These are phyloP conservation scores for Leuctra nigra DNA, from an alignment of 2,888 invertebrate species.

Conservation along the genomic window DNA sequence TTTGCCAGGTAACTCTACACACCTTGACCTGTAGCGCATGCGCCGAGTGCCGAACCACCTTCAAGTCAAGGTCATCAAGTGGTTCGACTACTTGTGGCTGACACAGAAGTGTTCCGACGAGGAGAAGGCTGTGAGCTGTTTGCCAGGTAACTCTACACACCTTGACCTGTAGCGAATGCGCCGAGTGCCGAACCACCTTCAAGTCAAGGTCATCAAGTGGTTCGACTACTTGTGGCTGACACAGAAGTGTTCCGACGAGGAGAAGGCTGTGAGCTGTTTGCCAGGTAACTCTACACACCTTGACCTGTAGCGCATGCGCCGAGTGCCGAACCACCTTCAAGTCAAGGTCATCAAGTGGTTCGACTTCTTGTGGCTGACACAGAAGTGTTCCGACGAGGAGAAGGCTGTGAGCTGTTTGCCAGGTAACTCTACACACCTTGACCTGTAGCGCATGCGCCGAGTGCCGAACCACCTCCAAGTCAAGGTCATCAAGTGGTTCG, in stretches of 20 bases:
- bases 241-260: slow-evolving; percentile 97
- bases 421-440: slow-evolving; percentile 43
- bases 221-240: slow-evolving; percentile 99
- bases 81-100: slow-evolving; percentile 99
- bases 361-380: slow-evolving; percentile 97
- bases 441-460: slow-evolving; percentile 90
- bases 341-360: slow-evolving; percentile 99
- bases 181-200: slow-evolving; percentile 88
- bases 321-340: slow-evolving; percentile 91
- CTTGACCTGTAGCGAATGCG: too few species aligned
- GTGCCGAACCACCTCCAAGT: slow-evolving; percentile 94
- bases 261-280: slow-evolving; percentile 89
- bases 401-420: slow-evolving; percentile 91
- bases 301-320: slow-evolving; percentile 91
- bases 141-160: slow-evolving; percentile 58
- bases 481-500: slow-evolving; percentile 99
- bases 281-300: slow-evolving; percentile 54
- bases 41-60: slow-evolving; percentile 90
- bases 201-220: slow-evolving; percentile 98
- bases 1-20: slow-evolving; percentile 59
- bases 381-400: slow-evolving; percentile 97
- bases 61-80: slow-evolving; percentile 96
- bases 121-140: slow-evolving; percentile 89
- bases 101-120: slow-evolving; percentile 98
- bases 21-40: too few species aligned